Percentiles rank a stretch among this genome's conserved stretches.
These are phyloP conservation scores for Panopea generosa DNA, from an alignment of 2,888 invertebrate species.

Conservation along the genomic window DNA sequence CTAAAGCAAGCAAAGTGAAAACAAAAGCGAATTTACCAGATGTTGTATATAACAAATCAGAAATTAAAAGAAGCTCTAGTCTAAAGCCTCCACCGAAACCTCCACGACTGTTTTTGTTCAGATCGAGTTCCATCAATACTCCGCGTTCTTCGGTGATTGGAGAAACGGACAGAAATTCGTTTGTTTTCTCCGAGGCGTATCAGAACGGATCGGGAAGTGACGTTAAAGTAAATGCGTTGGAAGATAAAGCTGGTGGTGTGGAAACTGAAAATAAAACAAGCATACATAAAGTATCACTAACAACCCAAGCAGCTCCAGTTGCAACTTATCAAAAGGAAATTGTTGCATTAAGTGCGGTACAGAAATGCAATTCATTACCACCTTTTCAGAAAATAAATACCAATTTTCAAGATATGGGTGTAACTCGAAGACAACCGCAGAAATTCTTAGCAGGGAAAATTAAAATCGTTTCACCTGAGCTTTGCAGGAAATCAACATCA, in stretches of 20 bases:
- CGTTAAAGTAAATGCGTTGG: background rate
- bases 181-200: slow-evolving; percentile 63
- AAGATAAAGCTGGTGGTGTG: background rate
- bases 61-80: slow-evolving; percentile 65
- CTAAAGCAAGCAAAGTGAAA: background rate
- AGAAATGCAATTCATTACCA: slow-evolving; percentile 26
- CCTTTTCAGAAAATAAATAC: slow-evolving; percentile 17
- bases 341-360: slow-evolving; percentile 6
- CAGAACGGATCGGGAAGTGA: slow-evolving; percentile 41
- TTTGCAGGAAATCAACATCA: slow-evolving; percentile 64
- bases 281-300: background rate
- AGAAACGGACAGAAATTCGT: slow-evolving; percentile 64
- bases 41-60: slow-evolving; percentile 66
- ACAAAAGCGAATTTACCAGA: slow-evolving; percentile 63
- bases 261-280: background rate
- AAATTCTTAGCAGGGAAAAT: slow-evolving; percentile 60
- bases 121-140: slow-evolving; percentile 71
- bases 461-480: slow-evolving; percentile 75
- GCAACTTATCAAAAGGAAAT: slow-evolving; percentile 19
- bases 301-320: background rate
- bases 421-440: slow-evolving; percentile 18
- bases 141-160: slow-evolving; percentile 69
- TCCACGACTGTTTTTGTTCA: slow-evolving; percentile 76
- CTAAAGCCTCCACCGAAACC: slow-evolving; percentile 80
- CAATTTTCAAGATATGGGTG: background rate